Evolutionary conservation across 2,113 vertebrate species (phyloP), one percentile per base, ranked within the genome.

Genomic region (Panthera tigris): DNA sequence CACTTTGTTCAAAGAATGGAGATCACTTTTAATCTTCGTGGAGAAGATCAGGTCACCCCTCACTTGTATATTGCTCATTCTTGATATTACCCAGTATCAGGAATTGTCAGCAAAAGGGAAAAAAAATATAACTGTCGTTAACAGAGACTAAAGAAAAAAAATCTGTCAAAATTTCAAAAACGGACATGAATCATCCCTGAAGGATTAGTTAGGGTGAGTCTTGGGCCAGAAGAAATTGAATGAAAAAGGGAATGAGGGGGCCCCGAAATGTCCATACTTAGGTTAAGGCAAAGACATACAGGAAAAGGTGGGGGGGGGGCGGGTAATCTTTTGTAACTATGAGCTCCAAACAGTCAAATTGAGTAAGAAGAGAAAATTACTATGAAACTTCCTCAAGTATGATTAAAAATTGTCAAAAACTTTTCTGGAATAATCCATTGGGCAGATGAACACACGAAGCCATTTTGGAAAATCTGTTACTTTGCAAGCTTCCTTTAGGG

Each of bases 21-120:
- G 73, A 95, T 84, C 94, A 92, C 89, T 69, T 94, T 89, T 97
- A 97, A 94, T 87, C 90, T 88, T 84, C 33, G 80, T 11, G 66
- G 57, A 94, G 90, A 71, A 82, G n/a, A 97, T 63, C 68, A 88
- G 25, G 57, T 90, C 57, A 61, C 52, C 48, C 27, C 23, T 92
- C 80, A 68, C 55, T 97, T 98, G 83, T 96, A 97, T 95, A 83
- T 97, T 98, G 33, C 74, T 97, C 91, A 73, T 74, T 94, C 86
- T 97, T 94, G 76, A 36, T 96, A 88, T 92, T 95, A 97, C 23
- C 65, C 52, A 96, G 76, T 95, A 92, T 97, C 3, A 7, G 4
- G 13, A 48, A 36, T 83, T 85, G 96, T 96, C 93, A 92, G 36
- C 65, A 96, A 96, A 97, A 52, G 9, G 11, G 9, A 1, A 90